Evolutionary conservation across 2,888 invertebrate genomes (phyloP).

Genomic region (Apamea anceps): DNA sequence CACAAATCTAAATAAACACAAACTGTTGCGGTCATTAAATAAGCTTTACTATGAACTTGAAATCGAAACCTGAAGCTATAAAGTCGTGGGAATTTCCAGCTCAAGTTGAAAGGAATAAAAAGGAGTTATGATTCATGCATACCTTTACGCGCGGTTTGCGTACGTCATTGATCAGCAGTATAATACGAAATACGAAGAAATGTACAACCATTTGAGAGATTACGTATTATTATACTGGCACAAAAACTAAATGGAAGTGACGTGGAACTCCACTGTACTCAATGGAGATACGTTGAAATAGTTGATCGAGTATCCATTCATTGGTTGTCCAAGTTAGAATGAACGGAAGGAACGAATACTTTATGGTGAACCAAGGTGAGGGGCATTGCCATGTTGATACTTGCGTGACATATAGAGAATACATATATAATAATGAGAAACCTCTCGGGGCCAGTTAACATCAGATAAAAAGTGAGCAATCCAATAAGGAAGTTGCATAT

Average conservation of each 20-base stretch:
- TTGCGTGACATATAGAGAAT: conserved; percentile 6
- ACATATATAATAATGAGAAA: not conserved
- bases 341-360: conserved; percentile 32
- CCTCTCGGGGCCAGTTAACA: not conserved
- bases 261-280: conserved; percentile 7
- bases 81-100: conserved; percentile 77
- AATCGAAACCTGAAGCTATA: conserved; percentile 73
- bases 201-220: conserved; percentile 19
- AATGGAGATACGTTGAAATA: conserved; percentile 15
- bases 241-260: conserved; percentile 35
- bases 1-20: conserved; percentile 55
- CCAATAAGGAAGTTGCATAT: conserved; percentile 31
- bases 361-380: conserved; percentile 36
- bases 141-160: conserved; percentile 56
- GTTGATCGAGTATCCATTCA: conserved; percentile 40
- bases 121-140: conserved; percentile 76
- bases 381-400: conserved; percentile 4
- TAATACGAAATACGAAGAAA: conserved; percentile 25
- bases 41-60: conserved; percentile 72
- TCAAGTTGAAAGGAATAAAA: conserved; percentile 71
- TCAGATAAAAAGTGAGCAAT: conserved; percentile 1
- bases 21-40: conserved; percentile 66
- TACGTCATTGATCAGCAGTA: conserved; percentile 59
- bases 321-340: conserved; percentile 30
- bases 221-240: conserved; percentile 8